Base-by-base conservation (phyloP, 2,113 vertebrate species). In the Lampris megalopsis region DNA sequence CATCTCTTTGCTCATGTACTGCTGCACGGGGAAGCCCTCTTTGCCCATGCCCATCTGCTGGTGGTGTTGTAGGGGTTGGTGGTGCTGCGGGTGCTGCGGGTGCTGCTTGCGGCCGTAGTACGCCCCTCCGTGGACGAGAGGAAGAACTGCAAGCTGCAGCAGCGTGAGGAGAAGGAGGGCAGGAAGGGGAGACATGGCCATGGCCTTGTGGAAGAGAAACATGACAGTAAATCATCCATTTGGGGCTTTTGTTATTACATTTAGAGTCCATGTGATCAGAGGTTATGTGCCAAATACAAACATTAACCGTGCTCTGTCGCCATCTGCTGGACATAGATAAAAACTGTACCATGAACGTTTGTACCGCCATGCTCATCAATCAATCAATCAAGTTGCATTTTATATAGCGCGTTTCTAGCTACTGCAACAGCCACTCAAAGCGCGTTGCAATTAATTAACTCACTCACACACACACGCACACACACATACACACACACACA, bases 31-130 rank as follows among this genome's bases (percentile, higher is more conserved):
- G 68, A 95, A 93, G 67, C 95, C 93, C 74, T 97, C 96, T 80
- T 97, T 96, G 75, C 94, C 95, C 86, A 96, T 86, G 0, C 94
- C 94, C 79, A 97, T 95, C 89, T 97, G 97, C 88, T 96, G 96
- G 86, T 95, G 89, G 92, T 97, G 97, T 88, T 96, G 96, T 79
- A 96, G 93, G 0, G 95, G 93, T 66, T 96, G 96, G 84, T 96
- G 97, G 0, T 93, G 95, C 62, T 92, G 91, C 0, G 96, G 95
- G 0, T 96, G 95, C 79, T 91, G 82, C 87, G 95, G 96, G 85
- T 96, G 93, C 37, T 95, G 96, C 83, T 98, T 98, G 92, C 97
- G 96, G 42, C 95, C 95, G 86, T 99, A 99, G 91, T 97, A 99
- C 56, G 95, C 96, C 1, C 95, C 97, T 0, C 92, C 94, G 73